These are phyloP conservation scores for Suricata suricatta DNA, from an alignment of 2,113 vertebrate species.

Conservation along the genomic window DNA sequence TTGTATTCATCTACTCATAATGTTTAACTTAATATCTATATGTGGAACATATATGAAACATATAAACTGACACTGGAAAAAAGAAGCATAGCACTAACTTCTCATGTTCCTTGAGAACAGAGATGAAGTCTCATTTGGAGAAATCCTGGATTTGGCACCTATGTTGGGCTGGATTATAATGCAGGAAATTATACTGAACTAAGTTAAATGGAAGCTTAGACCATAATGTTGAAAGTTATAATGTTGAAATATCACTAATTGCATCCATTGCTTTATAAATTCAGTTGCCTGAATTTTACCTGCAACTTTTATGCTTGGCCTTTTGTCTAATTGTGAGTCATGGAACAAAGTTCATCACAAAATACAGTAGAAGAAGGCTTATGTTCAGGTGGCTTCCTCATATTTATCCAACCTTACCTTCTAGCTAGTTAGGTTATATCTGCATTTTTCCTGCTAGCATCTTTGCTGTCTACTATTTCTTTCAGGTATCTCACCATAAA, in stretches of 20 bases:
- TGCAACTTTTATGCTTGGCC: background rate
- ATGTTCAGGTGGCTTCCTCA: background rate
- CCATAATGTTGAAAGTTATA: background rate
- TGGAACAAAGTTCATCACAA: background rate
- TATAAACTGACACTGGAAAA: background rate
- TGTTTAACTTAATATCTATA: background rate
- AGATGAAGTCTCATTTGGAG: background rate
- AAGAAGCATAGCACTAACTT: background rate
- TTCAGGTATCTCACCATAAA: background rate
- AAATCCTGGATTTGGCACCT: background rate
- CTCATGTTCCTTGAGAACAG: background rate
- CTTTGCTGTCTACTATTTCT: background rate
- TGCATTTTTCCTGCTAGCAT: background rate
- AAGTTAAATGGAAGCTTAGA: conserved; percentile 20
- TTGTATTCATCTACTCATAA: background rate
- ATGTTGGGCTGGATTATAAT: background rate
- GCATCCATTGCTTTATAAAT: conserved; percentile 26
- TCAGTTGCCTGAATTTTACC: background rate
- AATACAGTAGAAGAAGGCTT: background rate
- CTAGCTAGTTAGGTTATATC: background rate
- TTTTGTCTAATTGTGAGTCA: conserved; percentile 28
- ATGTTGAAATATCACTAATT: conserved; percentile 17
- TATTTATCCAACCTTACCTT: background rate
- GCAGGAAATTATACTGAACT: conserved; percentile 32
- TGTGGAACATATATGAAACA: background rate